A percentile compares a stretch with the other conserved stretches of the same genome.
phyloP scores from a whole-genome alignment of 2,797 vertebrate species.

The Thaleichthys pacificus region DNA sequence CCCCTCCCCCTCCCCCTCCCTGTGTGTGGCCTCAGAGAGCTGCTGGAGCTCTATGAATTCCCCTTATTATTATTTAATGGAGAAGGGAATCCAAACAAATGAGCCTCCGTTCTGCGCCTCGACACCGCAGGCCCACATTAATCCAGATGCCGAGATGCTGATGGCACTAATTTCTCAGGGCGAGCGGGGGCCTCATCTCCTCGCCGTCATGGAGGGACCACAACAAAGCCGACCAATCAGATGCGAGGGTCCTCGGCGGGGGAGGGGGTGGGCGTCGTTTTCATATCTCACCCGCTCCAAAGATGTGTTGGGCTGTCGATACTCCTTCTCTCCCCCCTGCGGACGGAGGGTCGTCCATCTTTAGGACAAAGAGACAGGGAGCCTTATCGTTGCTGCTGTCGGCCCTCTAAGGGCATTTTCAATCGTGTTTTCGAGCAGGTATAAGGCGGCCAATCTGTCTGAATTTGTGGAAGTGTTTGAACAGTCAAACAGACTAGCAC shows the following conservation, averaged over 20 bases:
- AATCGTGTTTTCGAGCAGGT: too few species aligned
- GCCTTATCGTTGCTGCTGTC: too few species aligned
- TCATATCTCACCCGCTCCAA: constrained; percentile 40
- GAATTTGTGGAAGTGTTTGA: too few species aligned
- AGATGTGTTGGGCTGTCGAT: constrained; percentile 27
- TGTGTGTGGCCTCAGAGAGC: constrained; percentile 19
- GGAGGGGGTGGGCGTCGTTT: not conserved
- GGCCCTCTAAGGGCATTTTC: too few species aligned
- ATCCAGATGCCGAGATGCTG: constrained; percentile 56
- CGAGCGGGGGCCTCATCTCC: constrained; percentile 31
- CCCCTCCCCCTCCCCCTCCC: constrained; percentile 30
- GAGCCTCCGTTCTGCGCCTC: constrained; percentile 48
- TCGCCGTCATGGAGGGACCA: too few species aligned
- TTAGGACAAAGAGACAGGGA: too few species aligned
- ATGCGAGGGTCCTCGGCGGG: too few species aligned
- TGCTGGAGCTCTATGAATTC: constrained; percentile 55
- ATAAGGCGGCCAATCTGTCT: too few species aligned
- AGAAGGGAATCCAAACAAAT: constrained; percentile 66
- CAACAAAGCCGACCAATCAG: not conserved
- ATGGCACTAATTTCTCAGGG: constrained; percentile 62
- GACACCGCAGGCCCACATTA: constrained; percentile 62
- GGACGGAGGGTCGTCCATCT: too few species aligned
- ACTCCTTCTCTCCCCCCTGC: constrained; percentile 16
- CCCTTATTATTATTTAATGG: constrained; percentile 70
- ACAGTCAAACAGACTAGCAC: too few species aligned